Base-by-base conservation (phyloP, 2,888 invertebrate species). In the Notodonta ziczac region DNA sequence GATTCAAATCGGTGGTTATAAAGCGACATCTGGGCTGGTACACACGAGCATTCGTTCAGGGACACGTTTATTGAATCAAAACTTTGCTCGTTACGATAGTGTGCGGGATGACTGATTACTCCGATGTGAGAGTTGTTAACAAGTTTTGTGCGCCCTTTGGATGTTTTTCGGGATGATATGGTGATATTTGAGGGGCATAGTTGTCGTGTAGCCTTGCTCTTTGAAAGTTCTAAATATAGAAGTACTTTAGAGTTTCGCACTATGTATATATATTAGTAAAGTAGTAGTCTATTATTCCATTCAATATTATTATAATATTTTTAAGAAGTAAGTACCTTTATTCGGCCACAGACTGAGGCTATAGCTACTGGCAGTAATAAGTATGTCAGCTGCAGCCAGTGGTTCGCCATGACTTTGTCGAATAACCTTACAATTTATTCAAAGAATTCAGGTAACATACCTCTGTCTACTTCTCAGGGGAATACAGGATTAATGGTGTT, bases 51-150 rank as follows among this genome's bases (percentile, higher is more conserved):
- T 53, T 64, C 60, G 65, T 64, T 66, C 24, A 56, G 58, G 50
- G 63, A 67, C 68, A 63, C 55, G 69, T 62, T 72, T 68, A 77
- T 76, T 74, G 73, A 78, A 76, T 77, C 71, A 76, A 67, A 78
- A 76, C 74, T 77, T 77, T 62, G 60, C 76, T 74, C 71, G 69
- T 77, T 74, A 71, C 67, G 55, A 60, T 65, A 66, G 70, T 65
- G 66, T 63, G 67, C 50, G 54, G 51, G 66, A 66, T 73, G 70
- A 75, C 70, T 75, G 68, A 73, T 73, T 70, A 62, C 65, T 60
- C 44, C 52, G 54, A 61, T 62, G 63, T 65, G 63, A 63, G 62
- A 70, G 60, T 66, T 60, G 57, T 40, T 35, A 8, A 14, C 16
- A 70, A 65, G 50, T 66, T 65, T 63, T 57, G 42, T 64, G 59